phyloP scores from a whole-genome alignment of 2,888 invertebrate genomes.

The Chirona hameri region DNA sequence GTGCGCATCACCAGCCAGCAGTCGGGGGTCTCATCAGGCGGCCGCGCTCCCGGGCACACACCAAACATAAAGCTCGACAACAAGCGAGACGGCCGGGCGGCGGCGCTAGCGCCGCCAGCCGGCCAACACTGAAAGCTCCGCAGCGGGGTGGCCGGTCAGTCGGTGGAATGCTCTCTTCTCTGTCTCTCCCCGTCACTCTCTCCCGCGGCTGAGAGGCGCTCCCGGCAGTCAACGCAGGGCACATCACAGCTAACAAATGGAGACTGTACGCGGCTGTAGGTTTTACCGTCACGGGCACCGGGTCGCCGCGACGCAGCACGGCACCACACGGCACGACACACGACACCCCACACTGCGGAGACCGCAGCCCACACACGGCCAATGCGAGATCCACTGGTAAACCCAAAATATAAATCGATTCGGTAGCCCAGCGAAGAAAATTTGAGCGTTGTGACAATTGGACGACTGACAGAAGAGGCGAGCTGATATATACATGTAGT shows the following conservation, averaged over 20 bases:
- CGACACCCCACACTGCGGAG: neutral
- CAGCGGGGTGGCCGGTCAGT: neutral
- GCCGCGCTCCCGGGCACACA: neutral
- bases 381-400: neutral
- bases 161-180: neutral
- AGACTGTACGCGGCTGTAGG: neutral
- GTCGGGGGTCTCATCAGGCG: neutral
- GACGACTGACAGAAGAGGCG: neutral
- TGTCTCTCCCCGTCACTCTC: too few species aligned
- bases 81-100: neutral
- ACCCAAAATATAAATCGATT: neutral
- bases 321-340: neutral
- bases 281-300: neutral
- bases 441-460: neutral
- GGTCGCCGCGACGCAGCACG: neutral
- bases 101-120: neutral
- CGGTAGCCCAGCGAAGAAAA: neutral
- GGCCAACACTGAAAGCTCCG: conserved; percentile 11
- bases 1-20: too few species aligned
- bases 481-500: neutral
- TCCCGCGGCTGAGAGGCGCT: neutral
- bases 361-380: neutral
- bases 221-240: neutral
- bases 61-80: conserved; percentile 22
- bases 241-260: neutral